These are phyloP conservation scores for Psittacula derbiana DNA, from an alignment of 2,797 vertebrate genomes.

Conservation along the genomic window DNA sequence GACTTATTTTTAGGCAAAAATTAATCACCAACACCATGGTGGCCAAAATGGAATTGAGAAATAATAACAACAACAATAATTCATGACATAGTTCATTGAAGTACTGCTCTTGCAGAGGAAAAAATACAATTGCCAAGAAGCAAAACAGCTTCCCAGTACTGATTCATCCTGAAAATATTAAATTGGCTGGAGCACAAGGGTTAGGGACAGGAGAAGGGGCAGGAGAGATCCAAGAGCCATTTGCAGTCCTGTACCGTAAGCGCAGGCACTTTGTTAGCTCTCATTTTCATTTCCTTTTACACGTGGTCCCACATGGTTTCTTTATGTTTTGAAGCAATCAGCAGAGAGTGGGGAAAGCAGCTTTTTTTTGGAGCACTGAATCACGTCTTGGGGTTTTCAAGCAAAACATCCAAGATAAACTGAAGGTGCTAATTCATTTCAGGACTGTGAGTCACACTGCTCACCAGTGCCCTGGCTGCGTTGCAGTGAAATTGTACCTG, in stretches of 20 bases:
- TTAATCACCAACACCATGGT: background rate
- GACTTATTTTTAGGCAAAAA: slow-evolving; percentile 43
- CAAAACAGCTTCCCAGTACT: slow-evolving; percentile 32
- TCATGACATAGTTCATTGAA: background rate
- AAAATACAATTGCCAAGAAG: slow-evolving; percentile 32
- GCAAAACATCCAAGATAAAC: background rate
- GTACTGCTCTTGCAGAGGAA: slow-evolving; percentile 6
- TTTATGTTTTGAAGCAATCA: slow-evolving; percentile 10
- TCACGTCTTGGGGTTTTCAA: slow-evolving; percentile 5
- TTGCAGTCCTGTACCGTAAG: background rate
- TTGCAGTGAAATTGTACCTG: background rate
- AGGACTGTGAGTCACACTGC: background rate
- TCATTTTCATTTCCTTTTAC: slow-evolving; percentile 38
- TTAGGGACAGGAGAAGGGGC: background rate
- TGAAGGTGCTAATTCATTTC: slow-evolving; percentile 9
- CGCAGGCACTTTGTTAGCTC: background rate
- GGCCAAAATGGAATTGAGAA: slow-evolving; percentile 34
- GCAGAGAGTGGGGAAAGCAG: background rate
- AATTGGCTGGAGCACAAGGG: background rate
- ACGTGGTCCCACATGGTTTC: background rate
- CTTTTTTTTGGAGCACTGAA: background rate
- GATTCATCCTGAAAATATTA: slow-evolving; percentile 34
- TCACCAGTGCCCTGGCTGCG: background rate
- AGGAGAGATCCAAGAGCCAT: background rate
- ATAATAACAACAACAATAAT: slow-evolving; percentile 6